phyloP scores from a whole-genome alignment of 2,113 vertebrate genomes.

The Dasyornis broadbenti region DNA sequence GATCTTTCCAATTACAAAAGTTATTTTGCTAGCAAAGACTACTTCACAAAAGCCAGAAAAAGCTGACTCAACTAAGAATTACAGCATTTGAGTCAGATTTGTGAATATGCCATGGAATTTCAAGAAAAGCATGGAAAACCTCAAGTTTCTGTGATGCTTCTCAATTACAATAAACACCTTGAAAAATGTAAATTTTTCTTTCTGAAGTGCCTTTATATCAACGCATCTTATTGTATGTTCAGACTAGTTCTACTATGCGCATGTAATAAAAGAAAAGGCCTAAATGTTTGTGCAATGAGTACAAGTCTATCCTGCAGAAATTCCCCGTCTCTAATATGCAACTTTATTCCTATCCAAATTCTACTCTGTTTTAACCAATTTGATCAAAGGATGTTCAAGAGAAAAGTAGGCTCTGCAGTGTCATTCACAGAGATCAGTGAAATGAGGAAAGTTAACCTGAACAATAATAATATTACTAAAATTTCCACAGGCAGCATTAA shows the following conservation, averaged over 20 bases:
- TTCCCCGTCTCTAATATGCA: neutral
- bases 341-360: neutral
- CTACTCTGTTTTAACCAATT: neutral
- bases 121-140: neutral
- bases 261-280: neutral
- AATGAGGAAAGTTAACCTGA: neutral
- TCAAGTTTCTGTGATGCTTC: neutral
- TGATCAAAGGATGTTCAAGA: neutral
- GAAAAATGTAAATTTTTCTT: neutral
- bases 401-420: neutral
- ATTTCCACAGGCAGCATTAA: neutral
- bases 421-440: neutral
- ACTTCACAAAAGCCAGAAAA: conserved; percentile 43
- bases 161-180: neutral
- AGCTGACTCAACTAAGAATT: conserved; percentile 28
- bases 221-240: neutral
- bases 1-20: conserved; percentile 20
- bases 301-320: neutral
- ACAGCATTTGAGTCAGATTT: conserved; percentile 24
- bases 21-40: conserved; percentile 14
- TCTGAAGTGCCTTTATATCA: neutral
- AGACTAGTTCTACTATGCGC: neutral
- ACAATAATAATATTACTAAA: neutral
- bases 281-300: neutral
- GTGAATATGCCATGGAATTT: conserved; percentile 32